These are phyloP conservation scores for Epinephelus fuscoguttatus DNA, from an alignment of 2,113 vertebrate genomes.

Conservation along the genomic window DNA sequence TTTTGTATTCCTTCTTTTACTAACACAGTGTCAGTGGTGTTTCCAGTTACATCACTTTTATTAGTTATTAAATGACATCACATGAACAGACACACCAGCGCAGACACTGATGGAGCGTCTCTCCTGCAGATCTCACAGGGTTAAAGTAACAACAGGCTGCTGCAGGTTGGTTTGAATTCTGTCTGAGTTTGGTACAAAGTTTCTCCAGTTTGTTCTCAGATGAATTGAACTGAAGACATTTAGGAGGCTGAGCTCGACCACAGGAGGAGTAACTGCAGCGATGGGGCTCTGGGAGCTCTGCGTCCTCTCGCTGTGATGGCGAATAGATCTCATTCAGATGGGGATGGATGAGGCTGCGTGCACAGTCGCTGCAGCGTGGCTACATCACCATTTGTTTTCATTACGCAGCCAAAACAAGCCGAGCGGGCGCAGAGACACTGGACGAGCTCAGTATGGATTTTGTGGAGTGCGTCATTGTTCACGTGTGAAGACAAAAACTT, in stretches of 20 bases:
- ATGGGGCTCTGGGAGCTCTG: conserved; percentile 14
- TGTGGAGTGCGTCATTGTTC: background rate
- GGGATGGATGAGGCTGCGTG: conserved; percentile 64
- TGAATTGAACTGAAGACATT: background rate
- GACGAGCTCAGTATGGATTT: conserved; percentile 34
- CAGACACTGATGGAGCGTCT: too few relatives aligned
- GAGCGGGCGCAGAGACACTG: background rate
- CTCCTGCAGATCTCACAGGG: too few relatives aligned
- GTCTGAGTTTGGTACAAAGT: too few relatives aligned
- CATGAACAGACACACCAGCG: too few relatives aligned
- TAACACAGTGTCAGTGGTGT: too few relatives aligned
- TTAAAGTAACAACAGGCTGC: too few relatives aligned
- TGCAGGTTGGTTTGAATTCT: background rate
- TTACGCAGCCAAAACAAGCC: conserved; percentile 60
- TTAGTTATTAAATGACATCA: too few relatives aligned
- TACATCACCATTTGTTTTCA: conserved; percentile 75
- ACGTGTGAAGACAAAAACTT: background rate
- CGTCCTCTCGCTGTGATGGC: conserved; percentile 21
- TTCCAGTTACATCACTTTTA: too few relatives aligned
- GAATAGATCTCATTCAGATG: conserved; percentile 62
- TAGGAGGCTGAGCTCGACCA: background rate
- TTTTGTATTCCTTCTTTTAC: too few relatives aligned
- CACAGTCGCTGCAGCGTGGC: conserved; percentile 28
- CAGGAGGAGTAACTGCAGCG: conserved; percentile 7
- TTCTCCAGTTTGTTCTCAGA: background rate